Evolutionary conservation across 2,888 invertebrate species (phyloP), one percentile per base, ranked within the genome.

Genomic region (Tenthredo mesomela): DNA sequence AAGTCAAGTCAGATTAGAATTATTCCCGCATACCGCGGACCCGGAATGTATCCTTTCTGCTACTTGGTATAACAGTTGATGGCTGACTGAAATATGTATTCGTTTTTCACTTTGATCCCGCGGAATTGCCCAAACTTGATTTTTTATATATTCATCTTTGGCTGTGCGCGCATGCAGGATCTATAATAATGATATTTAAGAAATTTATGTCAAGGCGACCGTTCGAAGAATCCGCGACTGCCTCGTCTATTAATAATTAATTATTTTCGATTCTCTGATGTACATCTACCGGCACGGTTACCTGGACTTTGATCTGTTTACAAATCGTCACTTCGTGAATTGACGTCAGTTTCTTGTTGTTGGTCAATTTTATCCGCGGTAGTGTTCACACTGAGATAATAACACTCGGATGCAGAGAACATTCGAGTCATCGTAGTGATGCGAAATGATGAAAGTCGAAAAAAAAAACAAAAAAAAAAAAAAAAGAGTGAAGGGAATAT

Each of bases 231-330:
- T 82, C 47, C 12, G 80, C 12, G 37, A 65, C 80, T 50, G 80
- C 15, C 58, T 80, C 21, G 37, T 80, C 80, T 80, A 80, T 80
- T 25, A 67, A 82, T 82, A 70, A 50, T 70, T 25, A 67, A 82
- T 50, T 65, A 82, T 70, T 82, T 70, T 50, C 47, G 67, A 47
- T 47, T 61, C 25, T 37, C 25, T 18, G 9, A 43, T 18, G 40
- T n/a, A 65, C 15, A 37, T 37, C 7, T 54, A 61, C 61, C 65
- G 18, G 43, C 40, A 84, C 21, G 77, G 73, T 71, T 67, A 78
- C 77, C 84, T 84, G 84, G 84, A 84, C 84, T 84, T 84, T 84
- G 77, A 84, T 77, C 65, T 78, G 84, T 84, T 84, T 84, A 84
- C 84, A 77, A 77, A 67, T 84, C 77, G 77, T 82, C 82, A 70